Percentiles rank a stretch among this genome's conserved stretches.
Evolutionary conservation across 2,888 invertebrate genomes (phyloP).

Genomic region (Microchrysa polita): DNA sequence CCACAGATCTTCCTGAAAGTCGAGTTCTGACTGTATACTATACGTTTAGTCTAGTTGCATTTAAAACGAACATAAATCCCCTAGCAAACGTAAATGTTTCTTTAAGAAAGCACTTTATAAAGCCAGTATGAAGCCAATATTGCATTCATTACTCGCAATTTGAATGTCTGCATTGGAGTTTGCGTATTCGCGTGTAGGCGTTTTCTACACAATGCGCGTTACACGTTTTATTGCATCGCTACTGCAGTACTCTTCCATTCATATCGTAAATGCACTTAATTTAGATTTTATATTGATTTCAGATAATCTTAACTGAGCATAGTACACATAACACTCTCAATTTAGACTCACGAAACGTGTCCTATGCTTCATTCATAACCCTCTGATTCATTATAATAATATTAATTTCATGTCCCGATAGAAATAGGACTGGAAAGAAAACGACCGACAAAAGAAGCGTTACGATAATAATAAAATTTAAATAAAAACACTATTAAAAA

Average conservation of each 20-base stretch:
- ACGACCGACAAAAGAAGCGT: not conserved
- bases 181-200: conserved; percentile 4
- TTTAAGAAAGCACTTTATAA: not conserved
- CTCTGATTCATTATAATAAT: not conserved
- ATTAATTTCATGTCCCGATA: not conserved
- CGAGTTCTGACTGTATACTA: too few species aligned
- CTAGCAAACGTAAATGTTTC: not conserved
- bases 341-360: not conserved
- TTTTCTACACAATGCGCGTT: conserved; percentile 7
- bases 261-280: conserved; percentile 14
- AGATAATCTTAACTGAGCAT: too few species aligned
- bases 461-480: conserved; percentile 23
- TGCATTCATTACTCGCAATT: conserved; percentile 12
- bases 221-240: conserved; percentile 22
- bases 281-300: conserved; percentile 14
- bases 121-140: conserved; percentile 3
- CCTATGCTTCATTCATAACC: not conserved
- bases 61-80: too few species aligned
- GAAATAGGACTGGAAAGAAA: not conserved
- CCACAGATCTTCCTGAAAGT: too few species aligned
- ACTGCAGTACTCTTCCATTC: conserved; percentile 21
- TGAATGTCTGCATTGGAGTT: not conserved
- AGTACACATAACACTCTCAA: too few species aligned
- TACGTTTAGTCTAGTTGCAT: too few species aligned
- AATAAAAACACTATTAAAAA: conserved; percentile 21